Conservation (phyloP, 2,888 invertebrate species). For the Drosophila limbata region DNA sequence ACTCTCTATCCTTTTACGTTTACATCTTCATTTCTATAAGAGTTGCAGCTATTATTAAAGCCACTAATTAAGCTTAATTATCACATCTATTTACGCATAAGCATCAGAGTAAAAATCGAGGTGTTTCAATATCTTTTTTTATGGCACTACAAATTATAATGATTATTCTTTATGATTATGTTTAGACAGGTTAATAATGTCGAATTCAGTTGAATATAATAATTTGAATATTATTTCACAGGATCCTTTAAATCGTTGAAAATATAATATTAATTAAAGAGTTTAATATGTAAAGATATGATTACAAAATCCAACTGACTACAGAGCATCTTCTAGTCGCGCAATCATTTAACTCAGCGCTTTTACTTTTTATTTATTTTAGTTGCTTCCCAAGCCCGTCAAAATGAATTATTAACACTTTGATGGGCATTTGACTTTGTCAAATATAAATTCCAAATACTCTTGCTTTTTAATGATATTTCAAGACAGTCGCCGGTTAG, state of each 20-base stretch:
- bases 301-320: background rate
- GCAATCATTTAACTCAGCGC: background rate
- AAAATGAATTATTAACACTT: conserved; percentile 53
- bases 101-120: no score
- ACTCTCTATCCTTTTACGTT: background rate
- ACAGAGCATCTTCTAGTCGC: conserved; percentile 9
- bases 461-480: conserved; percentile 46
- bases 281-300: background rate
- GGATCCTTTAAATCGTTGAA: no score
- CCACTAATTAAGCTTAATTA: conserved; percentile 33
- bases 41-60: background rate
- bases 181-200: no score
- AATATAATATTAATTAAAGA: background rate
- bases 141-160: no score
- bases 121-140: no score
- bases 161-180: no score
- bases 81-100: conserved; percentile 13
- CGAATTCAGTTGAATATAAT: background rate
- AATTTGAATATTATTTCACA: no score
- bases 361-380: conserved; percentile 19
- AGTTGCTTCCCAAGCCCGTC: conserved; percentile 37
- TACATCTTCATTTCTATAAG: background rate
- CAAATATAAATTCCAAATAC: conserved; percentile 54
- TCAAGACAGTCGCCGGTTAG: conserved; percentile 24
- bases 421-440: conserved; percentile 53